Evolutionary conservation across 2,113 vertebrate species (phyloP), one percentile per base, ranked within the genome.

Genomic region (Varanus komodoensis): DNA sequence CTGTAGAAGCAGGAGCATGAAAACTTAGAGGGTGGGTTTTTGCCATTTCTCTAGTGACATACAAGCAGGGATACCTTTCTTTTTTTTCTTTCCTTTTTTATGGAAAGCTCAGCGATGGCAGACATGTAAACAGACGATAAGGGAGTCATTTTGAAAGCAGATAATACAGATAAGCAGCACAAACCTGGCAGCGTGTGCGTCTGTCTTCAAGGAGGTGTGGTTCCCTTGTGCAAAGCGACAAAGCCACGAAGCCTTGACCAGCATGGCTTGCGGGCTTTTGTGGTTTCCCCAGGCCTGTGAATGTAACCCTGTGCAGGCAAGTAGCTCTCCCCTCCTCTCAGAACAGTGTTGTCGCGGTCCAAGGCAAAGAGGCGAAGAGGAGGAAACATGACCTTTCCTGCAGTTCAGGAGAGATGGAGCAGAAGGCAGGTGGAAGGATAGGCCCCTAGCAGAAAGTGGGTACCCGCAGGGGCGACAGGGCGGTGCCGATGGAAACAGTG

Each of bases 51-150:
- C 57, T 94, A 84, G 64, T 84, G 82, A 90, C 93, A 91, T 84
- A 73, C 50, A 87, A 67, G 88, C 84, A 17, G 92, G 88, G 75
- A 91, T 93, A 93, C 94, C 52, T 93, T 92, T 44, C 38, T 94
- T 79, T 44, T 44, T 44, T 44, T 44, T 3, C 38, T 44, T 44
- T 44, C 38, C 38, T 44, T 97, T 96, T 96, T 92, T 91, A 95
- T n/a, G 94, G 89, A 5, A 94, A 57, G 87, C 93, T 94, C 89
- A 93, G 93, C 0, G 0, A 91, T 94, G 90, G 88, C 91, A 92
- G 85, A 89, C 89, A 84, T 80, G 94, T 92, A 94, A 95, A 89
- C 0, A 15, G 0, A 11, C 77, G 54, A 57, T 89, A 68, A 34
- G 74, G 38, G 54, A 6, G n/a, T 34, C 44, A 87, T 95, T 96